phyloP scores from a whole-genome alignment of 2,888 invertebrate genomes.

The Drepanosiphum platanoidis region DNA sequence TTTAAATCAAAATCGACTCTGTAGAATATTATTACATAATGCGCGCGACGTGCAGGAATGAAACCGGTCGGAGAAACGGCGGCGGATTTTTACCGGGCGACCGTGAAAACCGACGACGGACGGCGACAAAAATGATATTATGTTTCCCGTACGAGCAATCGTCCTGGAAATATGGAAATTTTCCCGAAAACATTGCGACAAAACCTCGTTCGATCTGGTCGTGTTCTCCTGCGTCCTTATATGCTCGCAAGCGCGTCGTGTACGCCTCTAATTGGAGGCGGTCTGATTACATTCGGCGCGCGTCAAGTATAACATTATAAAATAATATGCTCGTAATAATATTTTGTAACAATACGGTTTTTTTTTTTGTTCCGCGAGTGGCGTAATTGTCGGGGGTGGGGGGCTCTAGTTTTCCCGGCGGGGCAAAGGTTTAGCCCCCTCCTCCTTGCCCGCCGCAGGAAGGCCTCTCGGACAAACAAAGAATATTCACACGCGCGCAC shows the following conservation, averaged over 20 bases:
- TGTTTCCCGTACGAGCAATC: not conserved
- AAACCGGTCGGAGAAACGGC: slow-evolving; percentile 28
- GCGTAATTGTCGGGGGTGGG: too few relatives aligned
- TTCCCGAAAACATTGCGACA: not conserved
- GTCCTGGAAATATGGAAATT: not conserved
- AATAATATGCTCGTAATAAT: too few relatives aligned
- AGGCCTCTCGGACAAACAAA: too few relatives aligned
- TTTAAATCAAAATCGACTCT: slow-evolving; percentile 41
- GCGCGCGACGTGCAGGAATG: slow-evolving; percentile 6
- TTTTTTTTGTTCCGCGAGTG: too few relatives aligned
- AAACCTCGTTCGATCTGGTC: not conserved
- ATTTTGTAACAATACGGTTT: too few relatives aligned
- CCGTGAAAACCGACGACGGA: slow-evolving; percentile 42
- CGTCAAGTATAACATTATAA: too few relatives aligned
- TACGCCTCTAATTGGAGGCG: not conserved
- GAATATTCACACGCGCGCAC: too few relatives aligned
- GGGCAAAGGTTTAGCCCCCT: too few relatives aligned
- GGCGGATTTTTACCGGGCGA: slow-evolving; percentile 18
- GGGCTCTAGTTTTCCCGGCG: too few relatives aligned
- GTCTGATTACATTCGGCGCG: slow-evolving; percentile 6
- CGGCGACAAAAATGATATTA: slow-evolving; percentile 6
- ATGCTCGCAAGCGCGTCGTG: too few relatives aligned
- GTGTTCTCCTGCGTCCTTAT: too few relatives aligned
- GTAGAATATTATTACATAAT: slow-evolving; percentile 22
- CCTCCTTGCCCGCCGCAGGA: too few relatives aligned